Conservation (phyloP, 2,888 invertebrate species). For the Strigamia crassipes region DNA sequence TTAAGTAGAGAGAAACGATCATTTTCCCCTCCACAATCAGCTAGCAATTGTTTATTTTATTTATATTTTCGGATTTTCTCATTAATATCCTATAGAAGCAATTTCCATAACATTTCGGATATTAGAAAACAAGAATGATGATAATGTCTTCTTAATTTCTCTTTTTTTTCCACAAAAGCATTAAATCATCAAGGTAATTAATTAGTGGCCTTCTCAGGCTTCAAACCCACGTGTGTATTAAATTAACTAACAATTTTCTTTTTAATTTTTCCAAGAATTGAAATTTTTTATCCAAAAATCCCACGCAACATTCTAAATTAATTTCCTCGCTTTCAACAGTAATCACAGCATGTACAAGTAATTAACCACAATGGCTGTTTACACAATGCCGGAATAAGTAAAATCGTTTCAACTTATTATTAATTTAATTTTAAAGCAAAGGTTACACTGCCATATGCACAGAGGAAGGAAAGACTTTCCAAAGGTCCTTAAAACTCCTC, state of each 20-base stretch:
- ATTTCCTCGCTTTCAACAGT: background rate
- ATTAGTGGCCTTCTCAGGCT: background rate
- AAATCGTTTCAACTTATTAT: background rate
- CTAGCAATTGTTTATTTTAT: background rate
- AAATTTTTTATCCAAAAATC: background rate
- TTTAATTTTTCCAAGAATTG: background rate
- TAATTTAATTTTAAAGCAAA: too few relatives aligned
- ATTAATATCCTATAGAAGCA: too few relatives aligned
- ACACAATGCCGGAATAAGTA: background rate
- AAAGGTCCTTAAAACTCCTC: too few relatives aligned
- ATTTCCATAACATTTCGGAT: background rate
- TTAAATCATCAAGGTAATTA: background rate
- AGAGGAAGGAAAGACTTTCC: too few relatives aligned
- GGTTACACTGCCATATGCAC: too few relatives aligned
- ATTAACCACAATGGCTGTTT: background rate
- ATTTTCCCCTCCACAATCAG: background rate
- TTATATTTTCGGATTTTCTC: background rate
- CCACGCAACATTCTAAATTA: background rate
- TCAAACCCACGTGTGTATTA: background rate
- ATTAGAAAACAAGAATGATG: background rate
- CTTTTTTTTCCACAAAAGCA: background rate
- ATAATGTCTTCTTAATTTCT: background rate
- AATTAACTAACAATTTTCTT: background rate
- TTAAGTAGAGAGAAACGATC: background rate
- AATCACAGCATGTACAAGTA: background rate